Percentiles rank a stretch among this genome's conserved stretches.
Conservation (phyloP, 2,113 vertebrate genomes). For the Dasypus novemcinctus region DNA sequence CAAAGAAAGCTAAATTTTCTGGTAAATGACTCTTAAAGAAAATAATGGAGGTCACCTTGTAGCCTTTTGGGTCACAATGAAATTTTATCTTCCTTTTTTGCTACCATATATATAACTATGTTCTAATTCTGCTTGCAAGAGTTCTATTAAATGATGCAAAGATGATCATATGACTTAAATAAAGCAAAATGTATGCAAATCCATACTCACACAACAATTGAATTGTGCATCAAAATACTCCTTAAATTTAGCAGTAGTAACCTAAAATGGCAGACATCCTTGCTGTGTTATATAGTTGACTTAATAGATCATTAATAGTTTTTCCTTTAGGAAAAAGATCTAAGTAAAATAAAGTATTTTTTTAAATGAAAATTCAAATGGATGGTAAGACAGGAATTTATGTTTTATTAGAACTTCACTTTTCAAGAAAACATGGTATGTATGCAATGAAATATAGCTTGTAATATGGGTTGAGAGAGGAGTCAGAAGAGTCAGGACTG, state of each 20-base stretch:
- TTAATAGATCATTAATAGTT: not conserved
- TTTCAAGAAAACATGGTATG: not conserved
- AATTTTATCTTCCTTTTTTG: not conserved
- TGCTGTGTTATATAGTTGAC: not conserved
- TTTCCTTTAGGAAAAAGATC: not conserved
- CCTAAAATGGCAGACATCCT: not conserved
- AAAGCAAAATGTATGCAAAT: not conserved
- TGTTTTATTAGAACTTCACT: not conserved
- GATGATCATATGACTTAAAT: not conserved
- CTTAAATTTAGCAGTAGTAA: not conserved
- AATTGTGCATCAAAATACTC: not conserved
- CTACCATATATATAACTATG: not conserved
- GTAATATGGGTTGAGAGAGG: not conserved
- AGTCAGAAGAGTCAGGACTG: not conserved
- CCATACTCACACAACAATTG: not conserved
- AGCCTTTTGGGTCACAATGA: not conserved
- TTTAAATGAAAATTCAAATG: not conserved
- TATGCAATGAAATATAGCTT: not conserved
- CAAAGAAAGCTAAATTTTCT: conserved; percentile 33
- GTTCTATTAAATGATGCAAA: not conserved
- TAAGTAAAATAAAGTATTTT: not conserved
- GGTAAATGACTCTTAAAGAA: conserved; percentile 14
- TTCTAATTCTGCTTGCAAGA: not conserved
- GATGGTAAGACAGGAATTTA: not conserved
- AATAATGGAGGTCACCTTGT: not conserved